Evolutionary conservation across 2,797 vertebrate species (phyloP).

Genomic region (Emys orbicularis): DNA sequence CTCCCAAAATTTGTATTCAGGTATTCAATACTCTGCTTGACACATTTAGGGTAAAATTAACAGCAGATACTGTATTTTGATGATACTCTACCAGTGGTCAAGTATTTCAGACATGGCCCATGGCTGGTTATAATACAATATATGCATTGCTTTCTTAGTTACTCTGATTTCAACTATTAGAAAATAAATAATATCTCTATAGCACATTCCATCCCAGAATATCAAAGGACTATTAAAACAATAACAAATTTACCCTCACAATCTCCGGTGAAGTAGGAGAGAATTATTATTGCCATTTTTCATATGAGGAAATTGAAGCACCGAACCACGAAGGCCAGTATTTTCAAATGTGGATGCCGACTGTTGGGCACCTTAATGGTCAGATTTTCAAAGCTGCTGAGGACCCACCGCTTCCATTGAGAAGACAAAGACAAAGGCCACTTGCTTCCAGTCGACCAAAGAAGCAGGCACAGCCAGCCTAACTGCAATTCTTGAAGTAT

Average conservation of each 20-base stretch:
- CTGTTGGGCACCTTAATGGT: background rate
- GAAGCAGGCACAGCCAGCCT: background rate
- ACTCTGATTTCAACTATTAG: background rate
- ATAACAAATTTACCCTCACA: background rate
- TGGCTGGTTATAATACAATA: background rate
- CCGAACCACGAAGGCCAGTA: fast-evolving
- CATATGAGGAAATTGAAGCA: background rate
- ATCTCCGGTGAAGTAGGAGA: background rate
- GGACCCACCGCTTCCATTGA: background rate
- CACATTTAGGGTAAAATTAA: background rate
- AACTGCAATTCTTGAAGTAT: background rate
- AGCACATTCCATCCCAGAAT: background rate
- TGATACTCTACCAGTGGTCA: background rate
- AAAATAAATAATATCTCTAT: background rate
- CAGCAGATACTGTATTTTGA: background rate
- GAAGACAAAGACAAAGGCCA: background rate
- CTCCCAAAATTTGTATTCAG: background rate
- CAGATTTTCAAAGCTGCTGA: background rate
- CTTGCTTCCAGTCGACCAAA: background rate
- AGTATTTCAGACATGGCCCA: background rate
- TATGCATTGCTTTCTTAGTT: background rate
- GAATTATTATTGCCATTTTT: background rate
- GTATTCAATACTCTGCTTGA: background rate
- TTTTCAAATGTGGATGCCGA: background rate
- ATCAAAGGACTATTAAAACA: background rate